Percentiles rank a stretch among this genome's conserved stretches.
Evolutionary conservation across 2,113 vertebrate species (phyloP).

Genomic region (Craseonycteris thonglongyai): DNA sequence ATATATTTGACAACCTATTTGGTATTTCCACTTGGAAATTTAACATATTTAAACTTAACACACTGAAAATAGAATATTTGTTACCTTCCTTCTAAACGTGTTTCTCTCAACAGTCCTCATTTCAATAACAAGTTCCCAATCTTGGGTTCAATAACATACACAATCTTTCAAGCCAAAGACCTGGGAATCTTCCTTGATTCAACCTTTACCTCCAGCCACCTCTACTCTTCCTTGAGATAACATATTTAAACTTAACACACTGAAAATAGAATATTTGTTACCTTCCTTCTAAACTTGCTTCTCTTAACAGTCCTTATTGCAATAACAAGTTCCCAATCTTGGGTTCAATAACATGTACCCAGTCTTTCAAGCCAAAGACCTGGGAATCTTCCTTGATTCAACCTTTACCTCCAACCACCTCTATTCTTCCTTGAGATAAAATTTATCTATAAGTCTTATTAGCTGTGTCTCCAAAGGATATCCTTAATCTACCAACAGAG

Average conservation of each 20-base stretch:
- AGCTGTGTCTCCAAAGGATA: neutral
- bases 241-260: neutral
- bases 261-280: neutral
- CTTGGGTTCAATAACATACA: too few species aligned
- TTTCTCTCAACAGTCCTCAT: neutral
- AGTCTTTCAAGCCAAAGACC: neutral
- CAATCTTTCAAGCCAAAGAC: neutral
- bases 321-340: neutral
- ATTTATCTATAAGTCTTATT: neutral
- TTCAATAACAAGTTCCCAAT: neutral
- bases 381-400: neutral
- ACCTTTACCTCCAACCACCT: neutral
- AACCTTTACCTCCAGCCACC: neutral
- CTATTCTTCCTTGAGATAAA: neutral
- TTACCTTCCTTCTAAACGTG: neutral
- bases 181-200: neutral
- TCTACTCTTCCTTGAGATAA: neutral
- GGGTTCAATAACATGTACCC: neutral
- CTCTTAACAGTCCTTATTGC: neutral
- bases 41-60: neutral
- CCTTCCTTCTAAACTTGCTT: neutral
- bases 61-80: neutral
- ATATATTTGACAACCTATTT: neutral
- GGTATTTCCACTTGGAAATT: conserved; percentile 6
- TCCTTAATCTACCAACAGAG: neutral